These are phyloP conservation scores for Pagetopsis macropterus DNA, from an alignment of 2,797 vertebrate genomes.

Conservation along the genomic window DNA sequence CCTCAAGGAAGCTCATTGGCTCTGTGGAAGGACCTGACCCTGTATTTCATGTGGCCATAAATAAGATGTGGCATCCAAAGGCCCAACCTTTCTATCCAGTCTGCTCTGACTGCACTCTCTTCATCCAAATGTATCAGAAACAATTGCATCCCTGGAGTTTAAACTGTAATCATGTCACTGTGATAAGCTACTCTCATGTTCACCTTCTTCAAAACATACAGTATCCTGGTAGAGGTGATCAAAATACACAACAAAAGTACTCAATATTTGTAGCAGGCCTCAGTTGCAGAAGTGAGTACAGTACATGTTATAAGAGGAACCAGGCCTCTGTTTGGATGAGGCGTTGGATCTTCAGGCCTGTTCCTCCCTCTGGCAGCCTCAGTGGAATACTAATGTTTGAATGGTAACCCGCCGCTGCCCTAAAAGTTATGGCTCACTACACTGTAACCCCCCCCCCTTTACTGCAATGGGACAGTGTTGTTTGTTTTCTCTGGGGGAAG, in stretches of 20 bases:
- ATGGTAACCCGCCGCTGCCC: slow-evolving; percentile 64
- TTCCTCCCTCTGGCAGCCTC: slow-evolving; percentile 61
- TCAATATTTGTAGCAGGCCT: not conserved
- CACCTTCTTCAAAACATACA: slow-evolving; percentile 10
- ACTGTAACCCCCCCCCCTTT: slow-evolving; percentile 12
- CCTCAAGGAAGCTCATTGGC: slow-evolving; percentile 71
- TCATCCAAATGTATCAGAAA: slow-evolving; percentile 36
- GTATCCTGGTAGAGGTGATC: slow-evolving; percentile 6
- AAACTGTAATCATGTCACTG: slow-evolving; percentile 21
- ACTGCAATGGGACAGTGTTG: slow-evolving; percentile 57
- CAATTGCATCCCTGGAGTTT: slow-evolving; percentile 17
- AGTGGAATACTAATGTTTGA: slow-evolving; percentile 80
- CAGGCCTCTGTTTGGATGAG: slow-evolving; percentile 58
- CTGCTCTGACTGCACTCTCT: slow-evolving; percentile 57
- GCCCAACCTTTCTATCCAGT: slow-evolving; percentile 58
- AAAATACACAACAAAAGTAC: not conserved
- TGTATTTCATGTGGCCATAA: slow-evolving; percentile 79
- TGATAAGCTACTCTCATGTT: slow-evolving; percentile 20
- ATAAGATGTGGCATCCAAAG: slow-evolving; percentile 75
- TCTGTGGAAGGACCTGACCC: slow-evolving; percentile 77
- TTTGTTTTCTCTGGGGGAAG: slow-evolving; percentile 67
- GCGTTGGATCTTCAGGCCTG: slow-evolving; percentile 55
- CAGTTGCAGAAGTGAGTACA: slow-evolving; percentile 7
- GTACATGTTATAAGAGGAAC: slow-evolving; percentile 42
- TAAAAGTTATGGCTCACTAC: slow-evolving; percentile 70